Conservation (phyloP, 2,888 invertebrate genomes). For the Cheilosia soror region DNA sequence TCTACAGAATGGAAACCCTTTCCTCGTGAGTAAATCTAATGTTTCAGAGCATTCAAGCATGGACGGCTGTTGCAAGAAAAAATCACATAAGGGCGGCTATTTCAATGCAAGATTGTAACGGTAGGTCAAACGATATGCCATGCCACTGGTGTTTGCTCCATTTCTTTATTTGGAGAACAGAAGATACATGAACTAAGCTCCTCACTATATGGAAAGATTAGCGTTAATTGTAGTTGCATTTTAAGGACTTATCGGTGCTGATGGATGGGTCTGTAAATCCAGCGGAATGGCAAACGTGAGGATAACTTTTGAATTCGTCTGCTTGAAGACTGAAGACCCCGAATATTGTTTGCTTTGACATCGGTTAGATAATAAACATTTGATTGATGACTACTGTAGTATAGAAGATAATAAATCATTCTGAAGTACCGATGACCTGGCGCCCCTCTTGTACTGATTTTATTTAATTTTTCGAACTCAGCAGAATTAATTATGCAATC, state of each 20-base stretch:
- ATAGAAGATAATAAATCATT: slow-evolving; percentile 59
- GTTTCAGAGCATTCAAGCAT: slow-evolving; percentile 52
- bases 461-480: slow-evolving; percentile 16
- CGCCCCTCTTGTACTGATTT: slow-evolving; percentile 18
- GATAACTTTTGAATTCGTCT: slow-evolving; percentile 29
- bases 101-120: slow-evolving; percentile 27
- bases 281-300: slow-evolving; percentile 1
- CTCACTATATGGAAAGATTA: slow-evolving; percentile 13
- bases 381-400: slow-evolving; percentile 53
- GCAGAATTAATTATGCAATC: slow-evolving; percentile 40
- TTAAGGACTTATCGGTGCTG: slow-evolving; percentile 25
- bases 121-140: slow-evolving; percentile 20
- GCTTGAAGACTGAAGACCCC: slow-evolving; percentile 22
- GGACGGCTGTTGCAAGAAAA: slow-evolving; percentile 23
- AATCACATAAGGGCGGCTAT: neutral
- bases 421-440: slow-evolving; percentile 48
- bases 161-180: neutral
- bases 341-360: slow-evolving; percentile 65
- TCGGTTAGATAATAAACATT: slow-evolving; percentile 41
- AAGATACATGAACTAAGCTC: slow-evolving; percentile 1
- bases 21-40: slow-evolving; percentile 17
- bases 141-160: neutral
- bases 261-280: slow-evolving; percentile 36
- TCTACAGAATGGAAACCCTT: slow-evolving; percentile 49
- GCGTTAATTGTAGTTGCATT: slow-evolving; percentile 36